Conservation (phyloP, 2,797 vertebrate genomes). For the Mergus octosetaceus region DNA sequence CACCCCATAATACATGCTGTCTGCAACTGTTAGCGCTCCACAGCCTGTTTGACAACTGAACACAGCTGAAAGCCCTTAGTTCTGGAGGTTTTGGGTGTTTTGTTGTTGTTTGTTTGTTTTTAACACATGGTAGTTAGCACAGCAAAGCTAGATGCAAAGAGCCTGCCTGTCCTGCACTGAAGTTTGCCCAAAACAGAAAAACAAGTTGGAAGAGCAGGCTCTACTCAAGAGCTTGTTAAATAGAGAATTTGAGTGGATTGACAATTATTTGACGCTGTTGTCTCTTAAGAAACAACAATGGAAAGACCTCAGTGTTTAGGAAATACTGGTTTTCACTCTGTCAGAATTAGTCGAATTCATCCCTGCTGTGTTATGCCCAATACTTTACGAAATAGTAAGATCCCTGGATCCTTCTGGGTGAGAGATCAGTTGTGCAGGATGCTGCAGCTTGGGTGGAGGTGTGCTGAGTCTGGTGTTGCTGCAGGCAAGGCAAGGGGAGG, state of each 20-base stretch:
- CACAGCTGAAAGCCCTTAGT: conserved; percentile 62
- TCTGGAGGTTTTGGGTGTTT: neutral
- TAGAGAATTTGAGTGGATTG: neutral
- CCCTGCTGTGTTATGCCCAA: neutral
- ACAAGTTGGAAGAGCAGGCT: neutral
- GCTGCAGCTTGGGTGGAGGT: neutral
- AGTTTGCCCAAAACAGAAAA: conserved; percentile 7
- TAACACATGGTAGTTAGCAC: neutral
- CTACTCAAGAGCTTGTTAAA: neutral
- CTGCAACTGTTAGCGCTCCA: conserved; percentile 47
- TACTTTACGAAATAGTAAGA: neutral
- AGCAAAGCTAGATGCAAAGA: neutral
- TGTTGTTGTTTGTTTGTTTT: neutral
- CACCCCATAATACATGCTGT: neutral
- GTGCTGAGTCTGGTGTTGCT: neutral
- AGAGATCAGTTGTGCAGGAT: neutral
- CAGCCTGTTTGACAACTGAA: conserved; percentile 45
- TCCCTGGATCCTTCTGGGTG: neutral
- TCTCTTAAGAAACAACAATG: neutral
- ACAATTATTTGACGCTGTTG: neutral
- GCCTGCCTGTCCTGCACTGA: neutral
- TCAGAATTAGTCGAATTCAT: neutral
- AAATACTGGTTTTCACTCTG: neutral
- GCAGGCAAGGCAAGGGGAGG: neutral
- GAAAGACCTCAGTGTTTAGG: neutral